Evolutionary conservation across 2,113 vertebrate species (phyloP), one percentile per base, ranked within the genome.

Genomic region (Daubentonia madagascariensis): DNA sequence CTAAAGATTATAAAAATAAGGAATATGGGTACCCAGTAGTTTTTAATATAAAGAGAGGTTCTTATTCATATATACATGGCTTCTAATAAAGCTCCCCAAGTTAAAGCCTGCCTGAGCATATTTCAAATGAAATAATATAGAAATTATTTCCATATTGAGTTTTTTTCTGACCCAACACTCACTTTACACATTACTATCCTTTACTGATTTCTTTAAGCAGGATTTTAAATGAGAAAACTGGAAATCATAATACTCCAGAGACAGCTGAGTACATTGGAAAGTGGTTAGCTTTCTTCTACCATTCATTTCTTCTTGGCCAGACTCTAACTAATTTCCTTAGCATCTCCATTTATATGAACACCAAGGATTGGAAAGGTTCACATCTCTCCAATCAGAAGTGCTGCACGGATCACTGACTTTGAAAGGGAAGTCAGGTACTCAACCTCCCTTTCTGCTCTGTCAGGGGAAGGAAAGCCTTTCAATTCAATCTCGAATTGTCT

Each of bases 381-480:
- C 90, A 90, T 95, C 96, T 94, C 97, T 94, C 94, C 88, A 80
- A 96, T 97, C 90, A 97, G 78, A 96, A 92, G 76, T 75, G 76
- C 92, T 96, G 17, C 70, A 97, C 43, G 98, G 97, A 96, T 98
- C 96, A 97, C 96, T 81, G 87, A 94, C 87, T 98, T 90, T 95
- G 90, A 97, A 94, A 92, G 81, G 73, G 70, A 94, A 97, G 94
- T 96, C 89, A 86, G 92, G 61, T 95, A 79, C 78, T 86, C 90
- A 80, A 48, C 80, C 88, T 94, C 95, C 95, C 86, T 89, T 68
- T 95, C 91, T 92, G 81, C 76, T 95, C 92, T 86, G 84, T 89
- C 84, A 96, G 85, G 89, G 84, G 78, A 97, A 94, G 48, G 73
- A 85, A 96, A 89, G 54, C 87, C 94, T 96, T 97, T 97, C 92